A percentile compares a stretch with the other conserved stretches of the same genome.
Conservation (phyloP, 2,797 vertebrate species). For the Triplophysa bombifrons region DNA sequence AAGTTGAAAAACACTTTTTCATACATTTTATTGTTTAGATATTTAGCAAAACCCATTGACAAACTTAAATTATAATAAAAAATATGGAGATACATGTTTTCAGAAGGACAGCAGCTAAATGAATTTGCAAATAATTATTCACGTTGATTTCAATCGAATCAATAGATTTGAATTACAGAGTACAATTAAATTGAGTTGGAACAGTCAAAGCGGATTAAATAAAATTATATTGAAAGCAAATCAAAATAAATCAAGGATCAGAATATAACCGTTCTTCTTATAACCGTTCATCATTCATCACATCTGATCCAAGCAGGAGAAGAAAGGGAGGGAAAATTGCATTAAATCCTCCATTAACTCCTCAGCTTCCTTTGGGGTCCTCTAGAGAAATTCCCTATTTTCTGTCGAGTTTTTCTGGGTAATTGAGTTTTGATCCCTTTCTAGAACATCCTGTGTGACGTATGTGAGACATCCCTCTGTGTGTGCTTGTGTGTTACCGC, state of each 20-base stretch:
- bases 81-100: too few relatives aligned
- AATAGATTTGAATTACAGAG: neutral
- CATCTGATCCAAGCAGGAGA: constrained; percentile 4
- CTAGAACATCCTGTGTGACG: constrained; percentile 19
- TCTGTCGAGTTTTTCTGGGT: constrained; percentile 33
- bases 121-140: neutral
- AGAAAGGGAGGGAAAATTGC: constrained; percentile 27
- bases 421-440: constrained; percentile 40
- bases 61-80: too few relatives aligned
- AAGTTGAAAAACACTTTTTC: too few relatives aligned
- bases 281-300: constrained; percentile 24
- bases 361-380: constrained; percentile 13
- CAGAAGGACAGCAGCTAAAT: neutral
- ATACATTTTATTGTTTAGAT: too few relatives aligned
- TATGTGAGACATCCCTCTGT: neutral
- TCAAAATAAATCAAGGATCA: neutral
- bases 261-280: neutral
- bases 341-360: constrained; percentile 38
- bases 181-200: too few relatives aligned
- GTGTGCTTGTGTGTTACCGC: neutral
- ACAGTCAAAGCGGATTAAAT: neutral
- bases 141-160: neutral
- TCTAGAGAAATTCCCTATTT: constrained; percentile 42
- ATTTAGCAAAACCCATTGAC: too few relatives aligned
- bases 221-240: neutral